Base-by-base conservation (phyloP, 2,113 vertebrate genomes). In the Larimichthys polyactis region DNA sequence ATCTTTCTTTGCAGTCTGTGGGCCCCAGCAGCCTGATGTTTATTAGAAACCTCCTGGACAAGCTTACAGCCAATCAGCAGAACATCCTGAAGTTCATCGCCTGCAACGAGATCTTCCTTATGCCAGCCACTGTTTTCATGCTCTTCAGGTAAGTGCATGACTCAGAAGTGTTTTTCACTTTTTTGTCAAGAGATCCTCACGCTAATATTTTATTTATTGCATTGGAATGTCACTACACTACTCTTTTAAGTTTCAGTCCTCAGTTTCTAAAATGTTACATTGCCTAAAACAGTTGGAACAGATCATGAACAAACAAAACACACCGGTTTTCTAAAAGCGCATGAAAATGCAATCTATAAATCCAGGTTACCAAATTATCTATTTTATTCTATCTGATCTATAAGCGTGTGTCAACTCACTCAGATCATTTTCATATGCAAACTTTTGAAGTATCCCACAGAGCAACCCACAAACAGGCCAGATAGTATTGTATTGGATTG, bases 61-160 rank as follows among this genome's bases (percentile, higher is more conserved):
- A 98, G 89, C 95, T 99, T 75, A 96, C 94, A 16, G 49, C 96
- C 89, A 99, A 99, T 93, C 98, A 99, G 91, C 98, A 99, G 91
- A 99, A 99, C 91, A 98, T 99, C 89, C 93, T 99, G 64, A 99
- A 99, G 94, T 99, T 99, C 86, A 97, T 99, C 55, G 98, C 98
- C 90, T 99, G 98, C 91, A 99, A 99, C 91, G 98, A 99, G 95
- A 99, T 99, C 78, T 99, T 99, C 88, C 92, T 99, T 91, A 99
- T 99, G 98, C 98, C 98, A 52, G 98, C 98, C 71, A 99, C 98
- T 11, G 96, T 97, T 84, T 99, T 99, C 89, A 98, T 99, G 98
- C 97, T 99, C 12, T 97, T 99, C 94, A 99, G 98, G 98, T 99
- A 95, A 90, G 44, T 6, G 27, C 11, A 8, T 14, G 15, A 17